Percentiles rank a stretch among this genome's conserved stretches.
Conservation (phyloP, 2,797 vertebrate genomes). For the Babyrousa celebensis region DNA sequence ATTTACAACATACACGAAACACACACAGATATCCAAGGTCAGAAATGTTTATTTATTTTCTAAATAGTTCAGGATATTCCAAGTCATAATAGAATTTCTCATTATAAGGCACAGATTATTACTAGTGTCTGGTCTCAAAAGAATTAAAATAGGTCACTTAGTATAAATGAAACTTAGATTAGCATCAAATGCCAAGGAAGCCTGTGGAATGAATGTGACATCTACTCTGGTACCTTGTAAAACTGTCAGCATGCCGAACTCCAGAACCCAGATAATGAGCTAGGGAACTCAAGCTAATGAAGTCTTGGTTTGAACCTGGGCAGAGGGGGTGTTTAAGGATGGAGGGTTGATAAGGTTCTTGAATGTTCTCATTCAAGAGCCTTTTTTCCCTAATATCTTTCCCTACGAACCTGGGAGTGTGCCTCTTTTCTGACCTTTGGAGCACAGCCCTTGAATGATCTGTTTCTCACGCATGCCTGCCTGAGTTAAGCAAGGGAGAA, state of each 20-base stretch:
- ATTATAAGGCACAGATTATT: background rate
- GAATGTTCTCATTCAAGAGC: background rate
- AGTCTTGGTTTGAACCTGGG: background rate
- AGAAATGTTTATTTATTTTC: background rate
- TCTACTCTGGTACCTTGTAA: background rate
- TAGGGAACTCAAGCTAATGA: fast-evolving
- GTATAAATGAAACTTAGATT: background rate
- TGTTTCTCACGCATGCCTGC: background rate
- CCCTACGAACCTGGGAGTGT: fast-evolving
- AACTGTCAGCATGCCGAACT: background rate
- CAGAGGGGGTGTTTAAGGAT: no score
- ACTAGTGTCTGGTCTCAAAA: background rate
- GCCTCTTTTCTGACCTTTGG: background rate
- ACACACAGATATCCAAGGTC: background rate
- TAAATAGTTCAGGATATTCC: background rate
- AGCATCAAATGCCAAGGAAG: background rate
- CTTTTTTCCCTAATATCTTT: background rate
- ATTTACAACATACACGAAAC: background rate
- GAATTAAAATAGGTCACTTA: background rate
- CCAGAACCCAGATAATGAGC: background rate
- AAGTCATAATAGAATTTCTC: background rate
- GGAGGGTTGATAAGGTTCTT: background rate
- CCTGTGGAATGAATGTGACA: fast-evolving
- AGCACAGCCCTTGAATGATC: background rate
- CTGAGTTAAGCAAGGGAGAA: background rate